These are phyloP conservation scores for Xestia sexstrigata DNA, from an alignment of 2,888 invertebrate species.

Conservation along the genomic window DNA sequence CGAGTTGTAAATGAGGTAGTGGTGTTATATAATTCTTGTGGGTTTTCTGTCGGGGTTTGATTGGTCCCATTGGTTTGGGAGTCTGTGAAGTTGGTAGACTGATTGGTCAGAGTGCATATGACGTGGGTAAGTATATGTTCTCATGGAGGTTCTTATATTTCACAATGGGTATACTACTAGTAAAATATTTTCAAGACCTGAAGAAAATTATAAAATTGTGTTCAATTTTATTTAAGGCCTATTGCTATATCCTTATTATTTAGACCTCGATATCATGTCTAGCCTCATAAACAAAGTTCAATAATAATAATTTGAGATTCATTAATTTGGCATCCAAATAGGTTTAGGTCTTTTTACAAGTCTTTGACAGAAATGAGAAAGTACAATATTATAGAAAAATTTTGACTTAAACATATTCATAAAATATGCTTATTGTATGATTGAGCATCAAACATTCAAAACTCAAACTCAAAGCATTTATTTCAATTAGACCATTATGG, in stretches of 20 bases:
- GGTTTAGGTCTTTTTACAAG: no score
- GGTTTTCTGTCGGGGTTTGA: slow-evolving; percentile 3
- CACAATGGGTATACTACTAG: background rate
- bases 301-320: background rate
- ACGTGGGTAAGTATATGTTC: no score
- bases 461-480: no score
- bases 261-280: background rate
- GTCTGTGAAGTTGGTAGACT: background rate
- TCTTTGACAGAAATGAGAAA: background rate
- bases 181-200: background rate
- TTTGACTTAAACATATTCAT: background rate
- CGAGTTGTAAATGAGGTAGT: background rate
- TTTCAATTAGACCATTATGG: no score
- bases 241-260: background rate
- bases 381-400: background rate
- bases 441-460: no score
- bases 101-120: no score
- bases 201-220: background rate
- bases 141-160: background rate
- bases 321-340: background rate
- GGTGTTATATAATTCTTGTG: background rate
- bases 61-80: background rate
- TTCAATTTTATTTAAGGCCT: background rate
- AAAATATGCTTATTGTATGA: background rate
- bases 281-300: background rate